A percentile compares a stretch with the other conserved stretches of the same genome.
Evolutionary conservation across 2,888 invertebrate genomes (phyloP).

Genomic region (Cantharis flavilabris): DNA sequence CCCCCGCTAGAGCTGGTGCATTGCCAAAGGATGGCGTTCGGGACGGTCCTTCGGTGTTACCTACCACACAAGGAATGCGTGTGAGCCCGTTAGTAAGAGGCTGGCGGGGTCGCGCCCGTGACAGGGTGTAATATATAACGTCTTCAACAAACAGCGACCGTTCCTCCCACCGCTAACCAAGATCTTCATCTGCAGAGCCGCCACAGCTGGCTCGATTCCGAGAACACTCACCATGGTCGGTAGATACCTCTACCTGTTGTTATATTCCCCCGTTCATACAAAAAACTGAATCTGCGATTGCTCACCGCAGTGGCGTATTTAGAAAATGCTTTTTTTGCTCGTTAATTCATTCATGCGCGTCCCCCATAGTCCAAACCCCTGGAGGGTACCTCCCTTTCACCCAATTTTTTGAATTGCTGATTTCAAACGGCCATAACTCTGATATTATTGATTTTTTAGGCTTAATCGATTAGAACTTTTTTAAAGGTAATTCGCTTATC

Average conservation of each 20-base stretch:
- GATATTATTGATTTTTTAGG: too few species aligned
- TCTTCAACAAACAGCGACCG: slow-evolving; percentile 50
- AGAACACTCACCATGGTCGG: slow-evolving; percentile 37
- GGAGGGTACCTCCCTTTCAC: too few species aligned
- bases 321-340: too few species aligned
- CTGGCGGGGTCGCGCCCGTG: slow-evolving; percentile 47
- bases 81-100: slow-evolving; percentile 48
- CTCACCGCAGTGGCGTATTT: too few species aligned
- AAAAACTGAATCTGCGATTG: background rate
- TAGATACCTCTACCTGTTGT: slow-evolving; percentile 13
- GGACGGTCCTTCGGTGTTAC: slow-evolving; percentile 38
- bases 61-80: slow-evolving; percentile 47
- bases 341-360: too few species aligned
- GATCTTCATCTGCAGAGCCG: slow-evolving; percentile 45
- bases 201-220: slow-evolving; percentile 45
- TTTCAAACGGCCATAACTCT: too few species aligned
- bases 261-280: slow-evolving; percentile 8
- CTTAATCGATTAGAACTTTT: too few species aligned
- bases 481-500: too few species aligned
- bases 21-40: slow-evolving; percentile 29
- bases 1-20: slow-evolving; percentile 26
- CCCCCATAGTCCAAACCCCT: too few species aligned
- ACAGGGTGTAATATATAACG: slow-evolving; percentile 52
- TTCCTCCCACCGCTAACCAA: slow-evolving; percentile 46
- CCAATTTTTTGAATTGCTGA: too few species aligned